Evolutionary conservation across 2,797 vertebrate species (phyloP).

Genomic region (Pygocentrus nattereri): DNA sequence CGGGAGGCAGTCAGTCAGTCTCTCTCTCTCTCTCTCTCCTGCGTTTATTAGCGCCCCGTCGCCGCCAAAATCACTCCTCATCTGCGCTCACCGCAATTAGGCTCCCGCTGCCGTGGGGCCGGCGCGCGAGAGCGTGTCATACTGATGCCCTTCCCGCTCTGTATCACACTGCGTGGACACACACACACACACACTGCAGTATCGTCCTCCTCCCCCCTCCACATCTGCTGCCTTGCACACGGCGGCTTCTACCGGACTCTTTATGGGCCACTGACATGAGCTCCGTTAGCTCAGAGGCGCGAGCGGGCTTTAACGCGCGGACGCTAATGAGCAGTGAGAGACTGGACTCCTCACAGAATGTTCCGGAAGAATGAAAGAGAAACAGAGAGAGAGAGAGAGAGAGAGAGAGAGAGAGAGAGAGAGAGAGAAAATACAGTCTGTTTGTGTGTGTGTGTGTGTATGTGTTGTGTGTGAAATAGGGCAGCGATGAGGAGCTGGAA

Average conservation of each 20-base stretch:
- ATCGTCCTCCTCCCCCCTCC: conserved; percentile 67
- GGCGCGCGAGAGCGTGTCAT: conserved; percentile 51
- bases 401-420: neutral
- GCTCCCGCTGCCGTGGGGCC: conserved; percentile 55
- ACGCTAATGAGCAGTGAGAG: conserved; percentile 43
- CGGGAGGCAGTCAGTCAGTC: conserved; percentile 45
- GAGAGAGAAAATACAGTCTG: no score
- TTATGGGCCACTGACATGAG: conserved; percentile 25
- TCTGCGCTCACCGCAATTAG: conserved; percentile 81
- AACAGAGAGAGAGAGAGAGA: conserved; percentile 13
- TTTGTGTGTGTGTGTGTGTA: conserved; percentile 3
- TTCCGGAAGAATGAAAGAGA: conserved; percentile 30
- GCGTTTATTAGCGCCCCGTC: conserved; percentile 73
- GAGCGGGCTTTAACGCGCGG: conserved; percentile 16
- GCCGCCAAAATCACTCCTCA: conserved; percentile 75
- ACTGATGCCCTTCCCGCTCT: conserved; percentile 56
- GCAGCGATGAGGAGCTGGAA: conserved; percentile 52
- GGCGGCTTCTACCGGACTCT: neutral
- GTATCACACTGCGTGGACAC: conserved; percentile 34
- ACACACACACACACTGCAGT: conserved; percentile 66
- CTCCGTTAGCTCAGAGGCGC: conserved; percentile 27
- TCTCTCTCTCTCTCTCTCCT: conserved; percentile 33
- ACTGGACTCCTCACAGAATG: conserved; percentile 31
- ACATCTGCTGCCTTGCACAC: neutral
- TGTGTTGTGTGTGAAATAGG: conserved; percentile 48